Base-by-base conservation (phyloP, 2,888 invertebrate genomes). In the Kuschelorhynchus macadamiae region DNA sequence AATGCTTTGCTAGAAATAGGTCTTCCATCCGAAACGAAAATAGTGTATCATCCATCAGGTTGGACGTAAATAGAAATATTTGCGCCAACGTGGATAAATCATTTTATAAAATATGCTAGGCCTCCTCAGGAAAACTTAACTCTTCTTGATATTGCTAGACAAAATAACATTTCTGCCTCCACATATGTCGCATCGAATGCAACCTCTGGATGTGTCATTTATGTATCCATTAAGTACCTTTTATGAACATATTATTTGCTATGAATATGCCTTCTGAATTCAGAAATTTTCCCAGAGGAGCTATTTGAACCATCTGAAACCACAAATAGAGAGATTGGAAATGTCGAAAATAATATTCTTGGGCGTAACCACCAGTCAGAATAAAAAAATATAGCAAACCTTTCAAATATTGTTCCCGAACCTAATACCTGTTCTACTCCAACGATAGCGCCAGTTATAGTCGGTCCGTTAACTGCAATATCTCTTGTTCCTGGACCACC, bases 141-240 rank as follows among this genome's bases (percentile, higher is more conserved):
- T 3, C 33, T 68, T 4, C 55, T 68, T n/a, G 5, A 71, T 74
- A 14, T 25, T 53, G 77, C 76, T 16, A 61, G 77, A 41, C 71
- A 76, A 44, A 69, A 78, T 65, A 72, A 75, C 11, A 74, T 78
- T 77, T 49, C 71, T 80, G 20, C 76, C 80, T 17, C 79, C 80
- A 16, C 81, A 72, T 75, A 25, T 7, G 7, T 25, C 25, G 25
- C 25, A 25, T 25, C 3, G 25, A 25, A 25, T 7, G 25, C 25
- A 80, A 74, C 70, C 80, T 67, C 61, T 75, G n/a, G n/a, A n/a
- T n/a, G 76, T 77, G 2, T 63, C 67, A 5, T 74, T 76, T 56
- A 75, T 73, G 71, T 72, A 61, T 1, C 76, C 77, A 36, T 53
- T 78, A 14, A 77, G 74, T 20, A 72, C 70, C n/a, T n/a, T 41